These are phyloP conservation scores for Hippocampus abdominalis DNA, from an alignment of 2,113 vertebrate genomes.

Conservation along the genomic window DNA sequence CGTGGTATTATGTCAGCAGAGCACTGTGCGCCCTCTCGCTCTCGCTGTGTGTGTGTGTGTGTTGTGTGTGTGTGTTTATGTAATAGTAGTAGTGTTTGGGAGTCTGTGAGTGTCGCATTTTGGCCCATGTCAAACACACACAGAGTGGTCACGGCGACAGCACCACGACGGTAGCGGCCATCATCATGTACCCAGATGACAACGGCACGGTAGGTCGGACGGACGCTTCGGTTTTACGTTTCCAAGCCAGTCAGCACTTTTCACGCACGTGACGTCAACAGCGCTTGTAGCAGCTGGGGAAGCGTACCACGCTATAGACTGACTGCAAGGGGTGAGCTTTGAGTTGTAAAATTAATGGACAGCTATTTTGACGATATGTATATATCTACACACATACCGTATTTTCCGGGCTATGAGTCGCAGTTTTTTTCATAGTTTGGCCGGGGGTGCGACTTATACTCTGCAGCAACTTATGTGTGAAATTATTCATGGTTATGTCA, in stretches of 20 bases:
- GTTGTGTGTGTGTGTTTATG: constrained; percentile 47
- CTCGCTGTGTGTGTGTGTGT: neutral
- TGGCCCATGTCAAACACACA: constrained; percentile 44
- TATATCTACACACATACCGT: too few species aligned
- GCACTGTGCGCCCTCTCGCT: constrained; percentile 2
- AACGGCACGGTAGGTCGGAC: constrained; percentile 66
- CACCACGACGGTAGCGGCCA: constrained; percentile 40
- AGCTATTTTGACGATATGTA: too few species aligned
- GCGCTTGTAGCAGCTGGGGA: too few species aligned
- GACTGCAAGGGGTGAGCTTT: neutral
- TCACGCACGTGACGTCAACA: neutral
- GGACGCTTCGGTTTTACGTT: neutral
- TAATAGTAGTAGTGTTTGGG: constrained; percentile 43
- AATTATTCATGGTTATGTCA: too few species aligned
- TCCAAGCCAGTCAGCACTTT: neutral
- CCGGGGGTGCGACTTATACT: too few species aligned
- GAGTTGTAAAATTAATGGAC: too few species aligned
- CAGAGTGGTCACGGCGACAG: constrained; percentile 17
- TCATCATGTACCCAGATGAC: constrained; percentile 71
- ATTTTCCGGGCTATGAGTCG: too few species aligned
- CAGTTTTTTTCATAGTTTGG: too few species aligned
- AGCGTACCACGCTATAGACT: neutral
- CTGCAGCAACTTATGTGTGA: too few species aligned
- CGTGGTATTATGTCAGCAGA: constrained; percentile 26
- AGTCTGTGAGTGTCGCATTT: constrained; percentile 11